These are phyloP conservation scores for Cotesia glomerata DNA, from an alignment of 1,140 invertebrate species.

Conservation along the genomic window DNA sequence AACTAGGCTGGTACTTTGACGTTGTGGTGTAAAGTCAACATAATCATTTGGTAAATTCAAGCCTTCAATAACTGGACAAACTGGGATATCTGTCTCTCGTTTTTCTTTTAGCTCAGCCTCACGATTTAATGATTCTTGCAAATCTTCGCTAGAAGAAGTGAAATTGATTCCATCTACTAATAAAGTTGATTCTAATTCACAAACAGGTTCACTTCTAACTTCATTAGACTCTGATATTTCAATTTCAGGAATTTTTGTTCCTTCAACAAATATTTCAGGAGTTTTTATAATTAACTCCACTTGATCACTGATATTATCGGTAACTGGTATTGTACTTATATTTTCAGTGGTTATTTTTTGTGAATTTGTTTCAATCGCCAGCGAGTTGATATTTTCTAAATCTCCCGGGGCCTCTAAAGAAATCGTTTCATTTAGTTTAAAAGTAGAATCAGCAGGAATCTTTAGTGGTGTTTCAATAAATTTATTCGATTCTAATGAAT, in stretches of 20 bases:
- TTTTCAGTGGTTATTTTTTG: not conserved
- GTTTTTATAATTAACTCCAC: not conserved
- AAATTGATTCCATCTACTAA: not conserved
- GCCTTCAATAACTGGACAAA: not conserved
- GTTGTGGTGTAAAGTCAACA: constrained; percentile 45
- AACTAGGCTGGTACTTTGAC: constrained; percentile 46
- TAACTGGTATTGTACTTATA: not conserved
- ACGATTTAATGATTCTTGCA: not conserved
- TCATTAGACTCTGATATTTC: not conserved
- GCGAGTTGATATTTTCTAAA: not conserved
- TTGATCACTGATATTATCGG: not conserved
- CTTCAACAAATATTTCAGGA: not conserved
- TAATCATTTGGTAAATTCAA: constrained; percentile 37
- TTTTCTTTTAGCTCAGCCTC: not conserved
- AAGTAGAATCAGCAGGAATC: not conserved
- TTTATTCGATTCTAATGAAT: not conserved
- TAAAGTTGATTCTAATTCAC: not conserved
- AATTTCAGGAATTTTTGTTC: not conserved
- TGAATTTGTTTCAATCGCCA: not conserved
- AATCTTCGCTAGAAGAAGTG: not conserved
- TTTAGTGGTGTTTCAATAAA: not conserved
- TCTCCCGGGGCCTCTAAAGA: not conserved
- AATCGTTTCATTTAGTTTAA: not conserved
- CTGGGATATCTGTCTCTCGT: not conserved
- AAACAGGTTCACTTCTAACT: not conserved